Percentiles rank a stretch among this genome's conserved stretches.
Conservation (phyloP, 2,113 vertebrate species). For the Dissostichus mawsoni region DNA sequence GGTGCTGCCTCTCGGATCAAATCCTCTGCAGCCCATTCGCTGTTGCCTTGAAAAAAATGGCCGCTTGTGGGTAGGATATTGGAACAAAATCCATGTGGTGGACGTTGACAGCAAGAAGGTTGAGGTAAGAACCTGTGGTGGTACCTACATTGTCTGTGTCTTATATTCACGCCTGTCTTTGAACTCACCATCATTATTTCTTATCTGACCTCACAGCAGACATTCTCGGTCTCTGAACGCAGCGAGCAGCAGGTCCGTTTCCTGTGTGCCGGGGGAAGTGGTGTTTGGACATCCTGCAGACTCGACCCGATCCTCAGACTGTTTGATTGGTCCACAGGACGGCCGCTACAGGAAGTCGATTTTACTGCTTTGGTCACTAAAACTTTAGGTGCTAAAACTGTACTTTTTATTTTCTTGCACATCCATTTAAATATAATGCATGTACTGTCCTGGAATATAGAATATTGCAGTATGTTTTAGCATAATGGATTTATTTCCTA, state of each 20-base stretch:
- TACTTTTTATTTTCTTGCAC: not conserved
- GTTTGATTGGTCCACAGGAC: slow-evolving; percentile 84
- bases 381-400: slow-evolving; percentile 71
- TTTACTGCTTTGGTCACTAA: slow-evolving; percentile 78
- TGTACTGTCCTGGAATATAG: not conserved
- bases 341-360: slow-evolving; percentile 84
- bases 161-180: not conserved
- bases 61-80: slow-evolving; percentile 85
- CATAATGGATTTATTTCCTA: too few species aligned
- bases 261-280: slow-evolving; percentile 82
- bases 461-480: too few species aligned
- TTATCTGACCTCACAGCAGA: slow-evolving; percentile 70
- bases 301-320: slow-evolving; percentile 83
- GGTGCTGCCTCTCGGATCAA: slow-evolving; percentile 73
- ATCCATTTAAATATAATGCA: not conserved
- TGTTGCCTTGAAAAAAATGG: slow-evolving; percentile 81
- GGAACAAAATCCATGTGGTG: slow-evolving; percentile 85
- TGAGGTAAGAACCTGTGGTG: slow-evolving; percentile 69
- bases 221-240: slow-evolving; percentile 81
- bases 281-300: slow-evolving; percentile 84
- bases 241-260: slow-evolving; percentile 87
- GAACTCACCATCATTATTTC: not conserved
- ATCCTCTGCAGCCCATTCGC: slow-evolving; percentile 84
- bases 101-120: slow-evolving; percentile 73
- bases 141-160: not conserved